Percentiles rank a stretch among this genome's conserved stretches.
phyloP scores from a whole-genome alignment of 1,140 invertebrate genomes.

The Coptotermes formosanus region DNA sequence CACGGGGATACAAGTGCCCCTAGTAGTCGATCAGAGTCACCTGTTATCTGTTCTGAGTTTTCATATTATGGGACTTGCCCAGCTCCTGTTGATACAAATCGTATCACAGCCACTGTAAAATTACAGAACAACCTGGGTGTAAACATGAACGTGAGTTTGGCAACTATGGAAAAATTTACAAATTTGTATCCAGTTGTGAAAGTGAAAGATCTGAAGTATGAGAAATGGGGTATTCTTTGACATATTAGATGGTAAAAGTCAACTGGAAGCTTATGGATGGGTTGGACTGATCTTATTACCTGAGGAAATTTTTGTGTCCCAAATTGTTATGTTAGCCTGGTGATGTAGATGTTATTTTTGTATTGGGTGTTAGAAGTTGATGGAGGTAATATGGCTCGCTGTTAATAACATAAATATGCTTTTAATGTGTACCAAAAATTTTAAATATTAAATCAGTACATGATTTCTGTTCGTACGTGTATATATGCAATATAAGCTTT shows the following conservation, averaged over 20 bases:
- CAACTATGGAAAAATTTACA: background rate
- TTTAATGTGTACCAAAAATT: too few relatives aligned
- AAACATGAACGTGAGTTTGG: conserved; percentile 3
- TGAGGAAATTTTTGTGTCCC: too few relatives aligned
- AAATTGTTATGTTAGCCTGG: too few relatives aligned
- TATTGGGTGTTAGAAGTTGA: too few relatives aligned
- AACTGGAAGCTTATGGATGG: too few relatives aligned
- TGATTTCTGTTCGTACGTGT: too few relatives aligned
- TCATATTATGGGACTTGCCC: background rate
- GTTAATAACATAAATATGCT: too few relatives aligned
- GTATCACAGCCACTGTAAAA: conserved; percentile 3
- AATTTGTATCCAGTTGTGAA: conserved; percentile 12
- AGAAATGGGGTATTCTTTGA: background rate
- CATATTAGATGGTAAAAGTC: background rate
- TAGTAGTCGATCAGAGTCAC: background rate
- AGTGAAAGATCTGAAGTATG: conserved; percentile 13
- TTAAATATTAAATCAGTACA: too few relatives aligned
- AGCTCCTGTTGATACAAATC: background rate
- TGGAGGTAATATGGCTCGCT: too few relatives aligned
- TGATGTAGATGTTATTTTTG: too few relatives aligned
- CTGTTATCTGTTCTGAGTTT: background rate
- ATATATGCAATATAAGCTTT: too few relatives aligned
- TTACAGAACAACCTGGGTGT: background rate
- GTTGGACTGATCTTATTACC: too few relatives aligned
- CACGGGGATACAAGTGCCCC: background rate